Evolutionary conservation across 2,888 invertebrate genomes (phyloP), one percentile per base, ranked within the genome.

Genomic region (Xanthorhoe designata): DNA sequence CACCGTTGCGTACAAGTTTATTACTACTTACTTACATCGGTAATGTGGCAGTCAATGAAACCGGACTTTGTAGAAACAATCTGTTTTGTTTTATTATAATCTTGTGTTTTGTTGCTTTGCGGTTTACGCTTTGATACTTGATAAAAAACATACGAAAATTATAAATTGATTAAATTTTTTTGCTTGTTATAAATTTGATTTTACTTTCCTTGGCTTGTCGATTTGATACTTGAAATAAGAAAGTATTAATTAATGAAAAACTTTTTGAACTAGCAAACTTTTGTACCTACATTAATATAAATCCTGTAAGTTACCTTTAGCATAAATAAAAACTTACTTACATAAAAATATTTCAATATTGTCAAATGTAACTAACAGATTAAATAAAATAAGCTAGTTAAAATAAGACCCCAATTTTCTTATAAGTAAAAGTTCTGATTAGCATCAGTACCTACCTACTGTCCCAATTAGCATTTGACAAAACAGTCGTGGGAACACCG

Each of bases 11-110:
- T 64, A 68, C 64, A 70, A 56, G 61, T 64, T 69, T 70, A 70
- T 68, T 38, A 62, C 72, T 55, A 60, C 56, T 69, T 55, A 60
- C 56, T 69, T 66, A 66, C 61, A 63, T 61, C 42, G 19, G 67
- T 62, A 65, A 67, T 60, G 61, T 61, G 53, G 62, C 65, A 50
- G 51, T 69, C 67, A 73, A 71, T 69, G 62, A 66, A 66, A 66
- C 68, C 64, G 72, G 72, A 70, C 61, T 61, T 51, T 56, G 60
- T 53, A 52, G 59, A 56, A 60, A 54, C 1, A 54, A 64, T 58
- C 42, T 38, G 58, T n/a, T 64, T 59, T 64, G 47, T 52, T 24
- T 63, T 45, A 63, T n/a, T 42, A 45, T 45, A 15, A 47, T 17
- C 17, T 49, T 60, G 19, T 35, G n/a, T 60, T 60, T 47, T 58